Evolutionary conservation across 2,888 invertebrate species (phyloP), one percentile per base, ranked within the genome.

Genomic region (Rotaria magnacalcarata): DNA sequence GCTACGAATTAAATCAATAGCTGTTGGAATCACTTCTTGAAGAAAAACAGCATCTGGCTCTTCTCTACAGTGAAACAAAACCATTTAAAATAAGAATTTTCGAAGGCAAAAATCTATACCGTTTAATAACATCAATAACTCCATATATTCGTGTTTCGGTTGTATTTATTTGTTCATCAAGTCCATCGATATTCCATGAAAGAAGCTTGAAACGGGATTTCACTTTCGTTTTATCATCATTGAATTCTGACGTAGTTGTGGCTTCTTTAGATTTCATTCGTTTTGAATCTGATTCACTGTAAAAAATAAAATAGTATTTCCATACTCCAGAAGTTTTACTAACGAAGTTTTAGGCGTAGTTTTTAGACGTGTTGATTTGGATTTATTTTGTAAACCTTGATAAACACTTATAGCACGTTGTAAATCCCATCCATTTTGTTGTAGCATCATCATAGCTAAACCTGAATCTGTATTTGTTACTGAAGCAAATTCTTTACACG

Each of bases 141-240:
- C 27, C 56, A n/a, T 24, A 24, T 87, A 24, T 84, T 84, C 67
- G n/a, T 52, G 19, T 21, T 47, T 52, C 47, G 50, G 43, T 47
- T n/a, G 34, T 16, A 67, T 93, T 91, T 47, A 91, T 90, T 84
- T 92, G 90, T 5, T 90, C 90, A 89, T 93, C 93, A 14, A 93
- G 89, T 3, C 93, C 93, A 90, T 93, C 93, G 85, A 93, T 90
- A 89, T 93, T 93, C 93, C 93, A 93, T 11, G 92, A 91, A 52
- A 93, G 89, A 19, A 93, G 87, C 41, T 92, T 91, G 84, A 92
- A 90, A 56, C 50, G 52, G 14, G 89, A 19, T 89, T 88, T 80
- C 90, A 89, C 16, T 90, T 90, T 85, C 88, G 87, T n/a, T 85
- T 86, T 74, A 87, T 88, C 24, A 21, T 52, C 52, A 1, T 41